Conservation (phyloP, 1,140 invertebrate species). For the Orius insidiosus region DNA sequence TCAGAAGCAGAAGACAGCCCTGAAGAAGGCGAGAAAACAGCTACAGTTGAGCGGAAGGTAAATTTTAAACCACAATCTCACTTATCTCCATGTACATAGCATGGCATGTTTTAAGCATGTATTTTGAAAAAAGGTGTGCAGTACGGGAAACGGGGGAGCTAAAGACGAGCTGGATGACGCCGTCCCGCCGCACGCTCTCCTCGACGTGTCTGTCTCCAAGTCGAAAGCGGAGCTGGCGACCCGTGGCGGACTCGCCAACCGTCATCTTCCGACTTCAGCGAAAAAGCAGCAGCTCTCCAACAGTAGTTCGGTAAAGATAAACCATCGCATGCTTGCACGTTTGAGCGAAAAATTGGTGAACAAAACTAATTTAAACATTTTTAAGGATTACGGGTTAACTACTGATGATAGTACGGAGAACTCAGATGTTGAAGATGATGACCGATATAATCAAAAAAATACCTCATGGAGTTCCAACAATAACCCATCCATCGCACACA, state of each 20-base stretch:
- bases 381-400: slow-evolving; percentile 18
- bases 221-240: slow-evolving; percentile 73
- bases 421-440: slow-evolving; percentile 17
- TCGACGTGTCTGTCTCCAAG: slow-evolving; percentile 74
- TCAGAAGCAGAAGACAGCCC: slow-evolving; percentile 57
- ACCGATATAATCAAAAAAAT: slow-evolving; percentile 9
- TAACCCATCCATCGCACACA: slow-evolving; percentile 7
- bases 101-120: not conserved
- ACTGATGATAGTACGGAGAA: slow-evolving; percentile 18
- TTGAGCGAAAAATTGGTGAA: too few relatives aligned
- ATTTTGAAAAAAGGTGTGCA: too few relatives aligned
- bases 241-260: slow-evolving; percentile 33
- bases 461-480: slow-evolving; percentile 10
- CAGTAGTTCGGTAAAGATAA: slow-evolving; percentile 47
- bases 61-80: too few relatives aligned
- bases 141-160: not conserved
- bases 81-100: slow-evolving; percentile 5
- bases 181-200: slow-evolving; percentile 62
- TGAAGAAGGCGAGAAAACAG: slow-evolving; percentile 52
- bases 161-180: slow-evolving; percentile 72
- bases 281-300: slow-evolving; percentile 38
- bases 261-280: slow-evolving; percentile 33
- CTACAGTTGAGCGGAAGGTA: slow-evolving; percentile 52
- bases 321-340: too few relatives aligned
- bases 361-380: too few relatives aligned